Conservation (phyloP, 2,797 vertebrate species). For the Hapalemur alaotrensis region DNA sequence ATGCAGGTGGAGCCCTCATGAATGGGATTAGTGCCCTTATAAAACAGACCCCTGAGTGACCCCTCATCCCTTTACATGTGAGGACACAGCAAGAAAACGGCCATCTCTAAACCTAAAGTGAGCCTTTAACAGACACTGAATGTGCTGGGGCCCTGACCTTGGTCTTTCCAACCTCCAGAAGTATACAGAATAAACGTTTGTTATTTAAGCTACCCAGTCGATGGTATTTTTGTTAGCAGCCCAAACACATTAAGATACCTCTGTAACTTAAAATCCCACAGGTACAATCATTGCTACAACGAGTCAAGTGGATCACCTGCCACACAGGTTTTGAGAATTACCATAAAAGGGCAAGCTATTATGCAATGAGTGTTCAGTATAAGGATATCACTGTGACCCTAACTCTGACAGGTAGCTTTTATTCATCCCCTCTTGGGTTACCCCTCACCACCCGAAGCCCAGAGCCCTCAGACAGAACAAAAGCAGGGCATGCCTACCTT, state of each 20-base stretch:
- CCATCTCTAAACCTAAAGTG: not conserved
- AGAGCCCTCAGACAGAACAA: not conserved
- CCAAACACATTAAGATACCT: not conserved
- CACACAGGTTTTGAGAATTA: not conserved
- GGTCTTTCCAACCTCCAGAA: not conserved
- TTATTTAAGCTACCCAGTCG: not conserved
- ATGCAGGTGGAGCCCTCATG: not conserved
- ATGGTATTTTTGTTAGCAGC: not conserved
- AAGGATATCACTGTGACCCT: not conserved
- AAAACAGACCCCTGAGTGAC: not conserved
- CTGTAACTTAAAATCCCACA: not conserved
- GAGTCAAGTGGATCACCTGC: not conserved
- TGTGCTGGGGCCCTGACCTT: not conserved
- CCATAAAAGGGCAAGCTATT: not conserved
- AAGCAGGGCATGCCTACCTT: conserved; percentile 86
- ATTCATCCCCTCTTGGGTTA: not conserved
- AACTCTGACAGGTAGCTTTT: not conserved
- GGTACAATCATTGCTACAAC: not conserved
- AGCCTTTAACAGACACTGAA: not conserved
- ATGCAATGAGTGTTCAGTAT: not conserved
- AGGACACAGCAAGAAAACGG: not conserved
- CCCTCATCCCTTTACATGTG: not conserved
- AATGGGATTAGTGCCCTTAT: not conserved
- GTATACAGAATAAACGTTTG: not conserved
- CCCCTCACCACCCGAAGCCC: not conserved